Evolutionary conservation across 2,888 invertebrate species (phyloP), one percentile per base, ranked within the genome.

Genomic region (Aplocera efformata): DNA sequence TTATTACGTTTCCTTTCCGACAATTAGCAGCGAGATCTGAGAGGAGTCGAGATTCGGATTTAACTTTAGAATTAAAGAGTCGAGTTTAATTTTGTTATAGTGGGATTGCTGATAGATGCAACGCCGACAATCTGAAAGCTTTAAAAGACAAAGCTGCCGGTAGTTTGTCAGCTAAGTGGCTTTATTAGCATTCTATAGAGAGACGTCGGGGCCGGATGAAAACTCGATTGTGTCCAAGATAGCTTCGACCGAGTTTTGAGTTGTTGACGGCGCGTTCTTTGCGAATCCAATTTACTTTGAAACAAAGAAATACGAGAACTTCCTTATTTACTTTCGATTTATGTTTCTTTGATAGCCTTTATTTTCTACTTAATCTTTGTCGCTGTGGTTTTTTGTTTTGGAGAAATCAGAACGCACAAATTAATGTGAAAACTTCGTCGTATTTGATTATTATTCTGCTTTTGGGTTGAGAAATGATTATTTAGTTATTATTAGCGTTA

Each of bases 1-100:
- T 85, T 82, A 84, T 83, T 84, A 76, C 80, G 72, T 81, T 83
- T 73, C 75, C 76, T 70, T 79, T 79, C 64, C 72, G 74, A 81
- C 85, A 86, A 86, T 86, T 86, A 86, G 83, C 75, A 71, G 58
- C 56, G 62, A 72, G 76, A 76, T 77, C 70, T 62, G 65, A 76
- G 74, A 65, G 67, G 63, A 67, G 67, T 58, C 61, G 67, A 72
- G 78, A 79, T 78, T 79, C 74, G 67, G 67, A 69, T 74, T 26
- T 22, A 35, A 35, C 32, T 17, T 58, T 56, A 62, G 65, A 76
- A 73, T 79, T 79, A 75, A 79, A 71, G 71, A 69, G 72, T 71
- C 65, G 64, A 67, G 64, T 75, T 74, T 80, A 82, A 83, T 75
- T 71, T 63, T 70, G 76, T 80, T 81, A 79, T 66, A 58, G 58